phyloP scores from a whole-genome alignment of 1,140 invertebrate species.

The Drosophila busckii region DNA sequence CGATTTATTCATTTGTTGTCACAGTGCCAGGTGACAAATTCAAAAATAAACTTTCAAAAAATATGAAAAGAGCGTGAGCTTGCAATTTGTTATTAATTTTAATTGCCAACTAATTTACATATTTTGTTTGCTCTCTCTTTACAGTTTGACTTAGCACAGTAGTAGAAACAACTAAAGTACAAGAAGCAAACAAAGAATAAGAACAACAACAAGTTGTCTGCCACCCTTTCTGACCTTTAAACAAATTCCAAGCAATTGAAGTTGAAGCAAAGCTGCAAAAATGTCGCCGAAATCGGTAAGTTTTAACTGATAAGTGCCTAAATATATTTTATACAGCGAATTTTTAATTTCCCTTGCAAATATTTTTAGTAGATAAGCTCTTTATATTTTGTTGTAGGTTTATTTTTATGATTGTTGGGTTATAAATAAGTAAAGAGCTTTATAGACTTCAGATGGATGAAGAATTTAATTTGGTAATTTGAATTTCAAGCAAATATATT shows the following conservation, averaged over 20 bases:
- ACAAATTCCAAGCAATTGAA: slow-evolving; percentile 30
- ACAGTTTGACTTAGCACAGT: slow-evolving; percentile 19
- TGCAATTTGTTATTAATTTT: slow-evolving; percentile 31
- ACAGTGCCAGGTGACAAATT: slow-evolving; percentile 58
- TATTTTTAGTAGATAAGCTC: too few relatives aligned
- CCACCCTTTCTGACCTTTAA: slow-evolving; percentile 12
- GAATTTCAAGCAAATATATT: too few relatives aligned
- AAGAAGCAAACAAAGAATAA: slow-evolving; percentile 19
- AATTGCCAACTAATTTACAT: neutral
- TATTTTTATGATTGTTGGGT: too few relatives aligned
- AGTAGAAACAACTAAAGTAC: slow-evolving; percentile 29
- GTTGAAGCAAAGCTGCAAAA: slow-evolving; percentile 54
- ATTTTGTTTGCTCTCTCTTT: neutral
- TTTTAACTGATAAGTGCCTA: too few relatives aligned
- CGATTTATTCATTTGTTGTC: slow-evolving; percentile 36
- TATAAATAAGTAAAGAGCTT: too few relatives aligned
- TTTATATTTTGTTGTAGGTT: too few relatives aligned
- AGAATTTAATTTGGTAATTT: too few relatives aligned
- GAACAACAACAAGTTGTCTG: slow-evolving; percentile 10
- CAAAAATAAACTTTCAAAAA: slow-evolving; percentile 40
- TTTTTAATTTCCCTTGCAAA: too few relatives aligned
- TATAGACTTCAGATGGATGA: too few relatives aligned
- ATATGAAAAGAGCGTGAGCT: slow-evolving; percentile 48
- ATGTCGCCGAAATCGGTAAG: slow-evolving; percentile 77
- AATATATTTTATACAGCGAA: too few relatives aligned